Percentiles rank a stretch among this genome's conserved stretches.
These are phyloP conservation scores for Nephrocerus scutellatus DNA, from an alignment of 2,888 invertebrate species.

Conservation along the genomic window DNA sequence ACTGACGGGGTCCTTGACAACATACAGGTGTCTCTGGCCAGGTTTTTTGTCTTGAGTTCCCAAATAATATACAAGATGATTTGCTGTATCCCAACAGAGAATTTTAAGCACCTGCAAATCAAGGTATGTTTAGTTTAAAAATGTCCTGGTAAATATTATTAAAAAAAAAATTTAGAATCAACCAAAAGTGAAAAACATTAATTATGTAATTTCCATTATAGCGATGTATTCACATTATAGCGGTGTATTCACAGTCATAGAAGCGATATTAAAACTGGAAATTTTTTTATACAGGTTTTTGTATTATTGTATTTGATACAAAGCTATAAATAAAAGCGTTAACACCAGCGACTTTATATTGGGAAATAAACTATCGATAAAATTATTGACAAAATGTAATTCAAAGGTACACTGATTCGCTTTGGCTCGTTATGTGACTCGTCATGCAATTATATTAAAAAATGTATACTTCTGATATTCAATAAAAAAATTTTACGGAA, in stretches of 20 bases:
- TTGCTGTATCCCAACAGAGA: constrained; percentile 75
- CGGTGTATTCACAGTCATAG: background rate
- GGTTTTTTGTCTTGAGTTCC: constrained; percentile 76
- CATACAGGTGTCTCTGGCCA: constrained; percentile 81
- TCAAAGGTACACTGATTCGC: too few relatives aligned
- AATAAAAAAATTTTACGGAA: too few relatives aligned
- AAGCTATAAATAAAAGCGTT: too few relatives aligned
- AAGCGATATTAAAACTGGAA: background rate
- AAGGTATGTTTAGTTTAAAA: constrained; percentile 1
- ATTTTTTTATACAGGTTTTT: too few relatives aligned
- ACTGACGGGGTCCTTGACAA: constrained; percentile 66
- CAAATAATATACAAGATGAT: constrained; percentile 71
- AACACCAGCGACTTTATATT: too few relatives aligned
- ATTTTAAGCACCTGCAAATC: constrained; percentile 53
- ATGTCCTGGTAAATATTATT: too few relatives aligned
- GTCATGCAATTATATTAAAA: too few relatives aligned
- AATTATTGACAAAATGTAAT: too few relatives aligned
- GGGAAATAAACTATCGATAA: too few relatives aligned
- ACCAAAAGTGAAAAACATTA: background rate
- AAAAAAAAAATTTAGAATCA: background rate
- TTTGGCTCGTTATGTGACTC: too few relatives aligned
- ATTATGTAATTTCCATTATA: background rate
- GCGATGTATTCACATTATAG: background rate
- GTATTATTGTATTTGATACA: too few relatives aligned
- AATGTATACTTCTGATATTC: too few relatives aligned